Conservation (phyloP, 37 sponge, comb jelly and placozoan species). For the Ephydatia muelleri region DNA sequence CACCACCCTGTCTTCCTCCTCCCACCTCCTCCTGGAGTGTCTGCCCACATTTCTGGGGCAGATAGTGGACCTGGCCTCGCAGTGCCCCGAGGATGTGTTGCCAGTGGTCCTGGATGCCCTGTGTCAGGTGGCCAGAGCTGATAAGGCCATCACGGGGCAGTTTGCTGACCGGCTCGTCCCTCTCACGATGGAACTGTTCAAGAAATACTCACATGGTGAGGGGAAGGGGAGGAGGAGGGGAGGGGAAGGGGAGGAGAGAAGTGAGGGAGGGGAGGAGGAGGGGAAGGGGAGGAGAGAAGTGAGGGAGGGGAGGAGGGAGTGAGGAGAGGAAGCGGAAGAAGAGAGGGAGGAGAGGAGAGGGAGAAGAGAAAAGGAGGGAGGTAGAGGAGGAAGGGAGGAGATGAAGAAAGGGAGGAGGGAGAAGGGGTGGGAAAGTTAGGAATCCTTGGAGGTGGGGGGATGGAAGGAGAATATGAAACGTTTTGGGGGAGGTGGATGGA, state of each 20-base stretch:
- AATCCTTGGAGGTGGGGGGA: too few species aligned
- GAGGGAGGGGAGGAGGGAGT: too few species aligned
- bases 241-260: not conserved
- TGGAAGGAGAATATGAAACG: too few species aligned
- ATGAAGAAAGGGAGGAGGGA: too few species aligned
- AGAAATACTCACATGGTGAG: constrained; percentile 62
- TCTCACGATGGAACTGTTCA: constrained; percentile 34
- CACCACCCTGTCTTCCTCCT: not conserved
- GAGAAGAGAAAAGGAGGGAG: too few species aligned
- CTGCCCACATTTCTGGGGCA: constrained; percentile 20
- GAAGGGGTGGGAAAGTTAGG: too few species aligned
- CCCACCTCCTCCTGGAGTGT: constrained; percentile 8
- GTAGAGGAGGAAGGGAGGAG: not conserved
- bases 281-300: too few species aligned
- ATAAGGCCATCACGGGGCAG: constrained; percentile 16
- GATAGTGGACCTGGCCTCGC: constrained; percentile 30
- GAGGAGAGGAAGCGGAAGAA: too few species aligned
- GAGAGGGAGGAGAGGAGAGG: too few species aligned
- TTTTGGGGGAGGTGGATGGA: too few species aligned
- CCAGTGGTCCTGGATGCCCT: constrained; percentile 35
- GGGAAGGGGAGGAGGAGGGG: too few species aligned
- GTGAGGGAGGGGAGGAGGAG: not conserved
- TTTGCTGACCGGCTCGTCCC: constrained; percentile 14
- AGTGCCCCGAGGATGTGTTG: constrained; percentile 31
- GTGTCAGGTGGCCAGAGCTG: constrained; percentile 46